Evolutionary conservation across 2,888 invertebrate species (phyloP), one percentile per base, ranked within the genome.

Genomic region (Caenorhabditis plicata): DNA sequence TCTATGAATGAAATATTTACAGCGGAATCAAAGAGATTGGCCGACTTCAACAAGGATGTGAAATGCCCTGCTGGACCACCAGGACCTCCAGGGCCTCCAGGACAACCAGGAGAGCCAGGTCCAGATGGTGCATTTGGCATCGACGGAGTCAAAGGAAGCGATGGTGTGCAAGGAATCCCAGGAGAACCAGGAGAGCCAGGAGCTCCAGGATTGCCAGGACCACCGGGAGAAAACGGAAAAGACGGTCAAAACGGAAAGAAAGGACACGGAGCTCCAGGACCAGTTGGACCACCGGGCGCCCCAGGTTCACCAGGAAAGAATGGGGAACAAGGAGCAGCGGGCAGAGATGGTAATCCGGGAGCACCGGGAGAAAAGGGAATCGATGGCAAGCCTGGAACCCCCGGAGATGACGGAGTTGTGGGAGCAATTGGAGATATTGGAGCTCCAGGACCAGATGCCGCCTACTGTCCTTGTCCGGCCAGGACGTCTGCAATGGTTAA

Each of bases 21-120:
- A 41, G 41, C 29, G 25, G 52, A 58, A 40, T 47, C 40, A 36
- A 38, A 33, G 17, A 33, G 39, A 22, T 40, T 52, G 52, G 57
- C 57, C 31, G 51, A 57, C 39, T 58, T 58, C 33, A 42, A 60
- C 4, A 53, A 60, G 42, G 38, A 44, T 13, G 50, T 60, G 4
- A 53, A 60, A 29, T 60, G 60, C 33, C 60, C 60, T 33, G 47
- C 60, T 15, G 60, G 60, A 29, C 60, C 60, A 33, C 54, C 61
- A 43, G 61, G 61, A 47, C 61, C 61, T 23, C 61, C 46, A 35
- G 61, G 60, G 42, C 54, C 52, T 26, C 46, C 48, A 29, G 60
- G 60, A 49, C 27, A 40, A n/a, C 49, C 49, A 42, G 61, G 61
- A 55, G 48, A 50, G 25, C 51, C 61, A 27, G 55, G 56, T 40